Conservation (phyloP, 92 coral and sea anemone species). For the Virgularia gustaviana region DNA sequence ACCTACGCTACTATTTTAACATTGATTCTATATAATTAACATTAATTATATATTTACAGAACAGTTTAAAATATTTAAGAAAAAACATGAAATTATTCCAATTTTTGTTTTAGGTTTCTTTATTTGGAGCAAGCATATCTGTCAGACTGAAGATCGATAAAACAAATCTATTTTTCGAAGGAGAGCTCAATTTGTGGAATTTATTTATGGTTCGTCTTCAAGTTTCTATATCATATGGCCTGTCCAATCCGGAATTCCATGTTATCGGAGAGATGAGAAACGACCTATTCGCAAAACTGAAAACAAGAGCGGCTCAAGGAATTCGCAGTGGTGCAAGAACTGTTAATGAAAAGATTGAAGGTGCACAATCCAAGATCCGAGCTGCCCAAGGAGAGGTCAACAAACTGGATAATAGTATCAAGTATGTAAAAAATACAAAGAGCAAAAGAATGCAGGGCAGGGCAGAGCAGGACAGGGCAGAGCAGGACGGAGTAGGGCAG, state of each 20-base stretch:
- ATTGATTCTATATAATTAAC: too few relatives aligned
- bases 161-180: slow-evolving; percentile 15
- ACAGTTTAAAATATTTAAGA: too few relatives aligned
- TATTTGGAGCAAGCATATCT: slow-evolving; percentile 21
- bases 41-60: too few relatives aligned
- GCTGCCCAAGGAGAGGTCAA: not conserved
- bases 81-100: too few relatives aligned
- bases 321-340: slow-evolving; percentile 11
- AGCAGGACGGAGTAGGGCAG: too few relatives aligned
- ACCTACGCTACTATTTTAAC: too few relatives aligned
- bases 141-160: slow-evolving; percentile 2
- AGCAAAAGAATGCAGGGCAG: too few relatives aligned
- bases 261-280: slow-evolving; percentile 18
- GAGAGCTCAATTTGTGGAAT: slow-evolving; percentile 18
- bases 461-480: too few relatives aligned
- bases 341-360: slow-evolving; percentile 2
- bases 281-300: slow-evolving; percentile 17
- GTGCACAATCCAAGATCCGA: not conserved
- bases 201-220: not conserved
- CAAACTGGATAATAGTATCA: not conserved
- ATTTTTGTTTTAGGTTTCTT: not conserved
- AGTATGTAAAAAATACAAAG: not conserved
- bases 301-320: slow-evolving; percentile 11
- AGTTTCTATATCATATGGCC: not conserved
- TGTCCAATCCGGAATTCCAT: not conserved